Percentiles rank a stretch among this genome's conserved stretches.
These are phyloP conservation scores for Pituophis catenifer DNA, from an alignment of 2,113 vertebrate genomes.

Conservation along the genomic window DNA sequence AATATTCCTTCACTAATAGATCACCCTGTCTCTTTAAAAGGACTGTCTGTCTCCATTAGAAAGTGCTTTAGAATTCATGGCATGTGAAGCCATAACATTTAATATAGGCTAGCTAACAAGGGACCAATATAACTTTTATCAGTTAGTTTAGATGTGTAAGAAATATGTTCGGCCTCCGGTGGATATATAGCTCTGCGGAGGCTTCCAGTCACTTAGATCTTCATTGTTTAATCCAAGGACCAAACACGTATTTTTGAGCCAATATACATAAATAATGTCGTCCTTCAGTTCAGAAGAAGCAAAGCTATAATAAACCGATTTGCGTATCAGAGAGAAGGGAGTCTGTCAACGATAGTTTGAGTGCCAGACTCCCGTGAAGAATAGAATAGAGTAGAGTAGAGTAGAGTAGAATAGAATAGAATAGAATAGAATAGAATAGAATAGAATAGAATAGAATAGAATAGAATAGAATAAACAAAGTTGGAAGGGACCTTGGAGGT, in stretches of 20 bases:
- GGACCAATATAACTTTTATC: conserved; percentile 33
- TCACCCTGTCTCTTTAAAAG: conserved; percentile 20
- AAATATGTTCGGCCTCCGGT: conserved; percentile 14
- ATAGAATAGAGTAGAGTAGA: too few species aligned
- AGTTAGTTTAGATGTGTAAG: conserved; percentile 13
- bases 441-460: too few species aligned
- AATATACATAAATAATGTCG: conserved; percentile 20
- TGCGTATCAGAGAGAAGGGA: background rate
- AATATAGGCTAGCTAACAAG: conserved; percentile 7
- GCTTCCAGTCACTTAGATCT: conserved; percentile 8
- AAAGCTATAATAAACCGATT: background rate
- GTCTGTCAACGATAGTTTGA: background rate
- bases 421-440: too few species aligned
- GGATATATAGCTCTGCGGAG: conserved; percentile 10
- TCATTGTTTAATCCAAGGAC: conserved; percentile 26
- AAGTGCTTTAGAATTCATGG: conserved; percentile 32
- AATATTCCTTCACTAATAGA: conserved; percentile 22
- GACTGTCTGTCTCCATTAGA: conserved; percentile 29
- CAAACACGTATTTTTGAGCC: background rate
- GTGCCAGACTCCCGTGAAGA: background rate
- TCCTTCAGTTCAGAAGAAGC: background rate
- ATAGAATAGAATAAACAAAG: too few species aligned
- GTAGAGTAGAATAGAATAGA: too few species aligned
- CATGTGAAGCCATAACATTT: conserved; percentile 25
- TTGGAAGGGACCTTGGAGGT: too few species aligned